Conservation (phyloP, 2,888 invertebrate species). For the Cartodere bifasciata region DNA sequence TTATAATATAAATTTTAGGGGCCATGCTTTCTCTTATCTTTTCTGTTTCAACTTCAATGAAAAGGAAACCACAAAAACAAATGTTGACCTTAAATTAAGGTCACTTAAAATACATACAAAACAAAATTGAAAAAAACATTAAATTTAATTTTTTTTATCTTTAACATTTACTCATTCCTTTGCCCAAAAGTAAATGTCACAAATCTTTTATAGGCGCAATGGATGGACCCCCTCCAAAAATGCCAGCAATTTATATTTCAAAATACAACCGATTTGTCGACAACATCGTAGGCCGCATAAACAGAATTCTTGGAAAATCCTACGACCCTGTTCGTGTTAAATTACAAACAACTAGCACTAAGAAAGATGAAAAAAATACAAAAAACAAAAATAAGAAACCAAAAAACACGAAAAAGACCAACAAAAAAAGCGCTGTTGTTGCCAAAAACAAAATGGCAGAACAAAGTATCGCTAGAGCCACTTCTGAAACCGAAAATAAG, state of each 20-base stretch:
- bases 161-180: too few relatives aligned
- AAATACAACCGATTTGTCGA: slow-evolving; percentile 81
- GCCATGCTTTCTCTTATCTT: too few relatives aligned
- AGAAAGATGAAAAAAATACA: slow-evolving; percentile 38
- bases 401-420: slow-evolving; percentile 24
- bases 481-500: slow-evolving; percentile 20
- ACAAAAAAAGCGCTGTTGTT: slow-evolving; percentile 10
- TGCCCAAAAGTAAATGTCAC: too few relatives aligned
- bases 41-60: too few relatives aligned
- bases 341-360: slow-evolving; percentile 42
- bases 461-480: slow-evolving; percentile 24
- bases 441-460: slow-evolving; percentile 30
- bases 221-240: slow-evolving; percentile 29
- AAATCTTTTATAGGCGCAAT: slow-evolving; percentile 21
- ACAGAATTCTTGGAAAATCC: slow-evolving; percentile 62
- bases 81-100: too few relatives aligned
- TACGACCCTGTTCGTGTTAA: slow-evolving; percentile 79
- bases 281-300: slow-evolving; percentile 68
- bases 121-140: too few relatives aligned
- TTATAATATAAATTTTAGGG: too few relatives aligned
- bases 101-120: too few relatives aligned
- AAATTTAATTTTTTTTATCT: too few relatives aligned
- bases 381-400: slow-evolving; percentile 32
- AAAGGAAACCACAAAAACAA: too few relatives aligned
- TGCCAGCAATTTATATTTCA: slow-evolving; percentile 61